phyloP scores from a whole-genome alignment of 2,888 invertebrate species.

The Phyllotreta striolata region DNA sequence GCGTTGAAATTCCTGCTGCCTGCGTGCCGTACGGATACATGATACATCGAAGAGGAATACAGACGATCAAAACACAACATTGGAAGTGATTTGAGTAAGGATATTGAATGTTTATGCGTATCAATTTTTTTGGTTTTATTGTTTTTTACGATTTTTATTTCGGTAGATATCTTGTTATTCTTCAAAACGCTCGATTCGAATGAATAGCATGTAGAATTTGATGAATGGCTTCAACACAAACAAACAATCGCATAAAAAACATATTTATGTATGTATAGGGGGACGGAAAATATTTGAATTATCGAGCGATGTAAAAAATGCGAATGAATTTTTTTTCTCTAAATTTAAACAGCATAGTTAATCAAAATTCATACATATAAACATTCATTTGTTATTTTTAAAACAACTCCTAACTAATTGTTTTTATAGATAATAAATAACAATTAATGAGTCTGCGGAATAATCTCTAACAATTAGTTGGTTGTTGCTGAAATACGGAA shows the following conservation, averaged over 20 bases:
- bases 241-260: neutral
- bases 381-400: too few species aligned
- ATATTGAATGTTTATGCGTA: constrained; percentile 23
- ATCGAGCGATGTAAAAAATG: too few species aligned
- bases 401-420: too few species aligned
- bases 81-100: constrained; percentile 1
- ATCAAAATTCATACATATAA: too few species aligned
- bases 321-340: too few species aligned
- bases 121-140: constrained; percentile 10
- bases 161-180: constrained; percentile 3
- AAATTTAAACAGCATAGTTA: too few species aligned
- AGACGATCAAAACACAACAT: constrained; percentile 26
- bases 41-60: neutral
- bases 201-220: constrained; percentile 1
- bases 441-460: too few species aligned
- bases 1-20: neutral
- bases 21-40: neutral
- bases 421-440: too few species aligned
- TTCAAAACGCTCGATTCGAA: too few species aligned
- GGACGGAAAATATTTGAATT: too few species aligned
- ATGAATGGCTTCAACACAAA: constrained; percentile 1
- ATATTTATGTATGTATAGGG: too few species aligned
- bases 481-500: too few species aligned
- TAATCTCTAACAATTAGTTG: neutral
- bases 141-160: constrained; percentile 12